A percentile compares a stretch with the other conserved stretches of the same genome.
These are phyloP conservation scores for Python bivittatus DNA, from an alignment of 2,113 vertebrate species.

Conservation along the genomic window DNA sequence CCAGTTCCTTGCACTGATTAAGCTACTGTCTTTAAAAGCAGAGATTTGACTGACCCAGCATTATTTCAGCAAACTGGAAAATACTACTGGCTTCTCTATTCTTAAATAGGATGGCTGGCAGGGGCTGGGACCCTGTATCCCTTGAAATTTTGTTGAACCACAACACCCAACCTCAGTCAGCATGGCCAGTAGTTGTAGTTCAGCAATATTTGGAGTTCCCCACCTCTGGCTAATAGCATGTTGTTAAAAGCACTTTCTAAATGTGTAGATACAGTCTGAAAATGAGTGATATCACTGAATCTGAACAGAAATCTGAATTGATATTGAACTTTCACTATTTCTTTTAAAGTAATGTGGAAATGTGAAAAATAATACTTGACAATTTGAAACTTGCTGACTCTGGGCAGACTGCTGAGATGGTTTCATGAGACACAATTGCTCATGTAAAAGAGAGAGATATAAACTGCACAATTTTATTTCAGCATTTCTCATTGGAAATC, in stretches of 20 bases:
- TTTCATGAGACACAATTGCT: slow-evolving; percentile 23
- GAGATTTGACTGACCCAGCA: slow-evolving; percentile 23
- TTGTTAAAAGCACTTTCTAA: slow-evolving; percentile 19
- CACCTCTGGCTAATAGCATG: slow-evolving; percentile 8
- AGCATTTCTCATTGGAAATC: slow-evolving; percentile 53
- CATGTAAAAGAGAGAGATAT: slow-evolving; percentile 23
- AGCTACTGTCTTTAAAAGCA: slow-evolving; percentile 54
- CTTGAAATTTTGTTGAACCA: neutral
- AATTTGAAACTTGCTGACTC: slow-evolving; percentile 1
- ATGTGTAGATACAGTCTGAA: slow-evolving; percentile 14
- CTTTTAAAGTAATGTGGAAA: neutral
- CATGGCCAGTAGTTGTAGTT: neutral
- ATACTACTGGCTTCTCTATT: slow-evolving; percentile 48
- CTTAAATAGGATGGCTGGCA: slow-evolving; percentile 36
- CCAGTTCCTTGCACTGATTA: neutral
- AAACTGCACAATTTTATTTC: slow-evolving; percentile 28
- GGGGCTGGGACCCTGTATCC: neutral
- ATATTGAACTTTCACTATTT: slow-evolving; percentile 18
- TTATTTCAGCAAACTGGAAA: neutral
- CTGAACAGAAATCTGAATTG: neutral
- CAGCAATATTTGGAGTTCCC: neutral
- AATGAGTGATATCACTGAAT: slow-evolving; percentile 28
- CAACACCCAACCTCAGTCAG: neutral
- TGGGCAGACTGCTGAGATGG: slow-evolving; percentile 18
- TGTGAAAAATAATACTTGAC: slow-evolving; percentile 8